Evolutionary conservation across 2,113 vertebrate genomes (phyloP), one percentile per base, ranked within the genome.

Genomic region (Vombatus ursinus): DNA sequence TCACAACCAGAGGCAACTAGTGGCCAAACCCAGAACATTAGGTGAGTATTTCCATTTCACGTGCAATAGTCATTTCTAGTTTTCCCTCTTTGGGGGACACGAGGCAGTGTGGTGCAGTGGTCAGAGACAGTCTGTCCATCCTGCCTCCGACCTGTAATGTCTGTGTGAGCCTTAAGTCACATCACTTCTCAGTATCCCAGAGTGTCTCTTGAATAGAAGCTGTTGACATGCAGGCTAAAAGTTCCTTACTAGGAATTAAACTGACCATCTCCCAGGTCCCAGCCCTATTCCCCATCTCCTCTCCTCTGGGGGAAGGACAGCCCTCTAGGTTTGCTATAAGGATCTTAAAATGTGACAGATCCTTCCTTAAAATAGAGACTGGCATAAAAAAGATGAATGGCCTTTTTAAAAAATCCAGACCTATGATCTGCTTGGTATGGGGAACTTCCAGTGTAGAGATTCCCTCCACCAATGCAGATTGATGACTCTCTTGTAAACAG

Each of bases 1-100:
- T 37, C 92, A 91, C 98, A 97, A 90, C 52, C 89, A 1, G 44
- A 19, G 93, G 48, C 50, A 96, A 98, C 97, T 97, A 96, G 92
- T 90, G 97, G 93, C 44, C 90, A 93, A 97, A 96, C 90, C 48
- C 92, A 19, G 26, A 92, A 77, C 3, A 90, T 53, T 92, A 94
- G 93, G 52, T 91, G 90, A 93, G 94, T 95, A 92, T 93, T 96
- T 92, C 47, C 94, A 24, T 61, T 90, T 16, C n/a, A 57, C 54
- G 24, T 0, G 44, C 90, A 93, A 93, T 8, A 47, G 95, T 92
- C 28, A 44, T n/a, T 14, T 3, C 31, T 84, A 84, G n/a, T 2
- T 44, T 84, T 44, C 7, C 8, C 68, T 84, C 68, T 44, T 44
- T 44, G 68, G 68, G 7, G 6, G 68, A 77, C 16, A 84, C 23